phyloP scores from a whole-genome alignment of 2,113 vertebrate species.

The Charina bottae region DNA sequence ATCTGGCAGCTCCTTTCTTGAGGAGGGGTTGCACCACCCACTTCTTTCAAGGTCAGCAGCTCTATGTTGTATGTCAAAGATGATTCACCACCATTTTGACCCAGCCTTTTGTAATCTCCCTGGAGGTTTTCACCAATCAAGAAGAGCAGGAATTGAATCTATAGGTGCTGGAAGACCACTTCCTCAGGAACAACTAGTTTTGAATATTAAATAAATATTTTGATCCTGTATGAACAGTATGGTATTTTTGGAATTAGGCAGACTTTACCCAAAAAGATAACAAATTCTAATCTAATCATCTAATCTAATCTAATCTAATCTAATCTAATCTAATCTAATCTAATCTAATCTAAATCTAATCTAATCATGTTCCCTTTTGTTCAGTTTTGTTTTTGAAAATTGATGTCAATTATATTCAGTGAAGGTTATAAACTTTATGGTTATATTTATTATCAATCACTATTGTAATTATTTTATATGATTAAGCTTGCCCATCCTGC shows the following conservation, averaged over 20 bases:
- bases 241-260: conserved; percentile 15
- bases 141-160: neutral
- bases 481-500: conserved; percentile 41
- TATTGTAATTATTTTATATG: conserved; percentile 16
- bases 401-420: neutral
- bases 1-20: neutral
- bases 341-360: too few relatives aligned
- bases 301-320: too few relatives aligned
- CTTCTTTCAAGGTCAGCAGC: neutral
- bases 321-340: too few relatives aligned
- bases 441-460: conserved; percentile 17
- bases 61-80: neutral
- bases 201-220: neutral
- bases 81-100: neutral
- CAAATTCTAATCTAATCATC: neutral
- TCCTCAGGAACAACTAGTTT: neutral
- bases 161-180: neutral
- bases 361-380: neutral
- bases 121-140: neutral
- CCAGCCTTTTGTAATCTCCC: neutral
- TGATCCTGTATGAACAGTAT: neutral
- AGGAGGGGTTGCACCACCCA: neutral
- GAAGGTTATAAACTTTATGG: neutral
- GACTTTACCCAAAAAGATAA: neutral
- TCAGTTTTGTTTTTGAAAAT: neutral